These are phyloP conservation scores for Epinephelus malabaricus DNA, from an alignment of 2,797 vertebrate species.

Conservation along the genomic window DNA sequence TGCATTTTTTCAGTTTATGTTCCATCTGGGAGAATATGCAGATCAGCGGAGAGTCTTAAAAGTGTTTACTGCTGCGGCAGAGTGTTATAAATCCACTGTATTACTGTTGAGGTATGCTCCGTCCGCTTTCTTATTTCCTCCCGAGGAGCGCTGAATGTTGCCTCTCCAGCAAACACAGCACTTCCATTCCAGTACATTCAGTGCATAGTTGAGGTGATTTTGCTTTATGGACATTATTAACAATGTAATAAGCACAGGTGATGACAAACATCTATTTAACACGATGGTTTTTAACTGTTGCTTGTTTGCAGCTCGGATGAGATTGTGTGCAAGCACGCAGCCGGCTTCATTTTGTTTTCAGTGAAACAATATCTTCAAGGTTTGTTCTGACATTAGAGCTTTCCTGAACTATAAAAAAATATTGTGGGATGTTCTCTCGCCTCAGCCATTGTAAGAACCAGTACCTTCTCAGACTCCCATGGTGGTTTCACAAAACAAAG, in stretches of 20 bases:
- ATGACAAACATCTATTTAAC: constrained; percentile 13
- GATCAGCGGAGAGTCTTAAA: constrained; percentile 53
- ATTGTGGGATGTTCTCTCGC: background rate
- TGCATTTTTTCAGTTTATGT: constrained; percentile 60
- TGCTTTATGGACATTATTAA: constrained; percentile 20
- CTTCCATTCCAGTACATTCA: constrained; percentile 24
- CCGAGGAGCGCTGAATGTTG: constrained; percentile 22
- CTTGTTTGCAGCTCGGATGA: constrained; percentile 25
- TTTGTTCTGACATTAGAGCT: constrained; percentile 17
- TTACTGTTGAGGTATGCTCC: constrained; percentile 23
- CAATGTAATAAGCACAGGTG: constrained; percentile 10
- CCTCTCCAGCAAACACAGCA: constrained; percentile 20
- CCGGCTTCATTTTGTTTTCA: too few species aligned
- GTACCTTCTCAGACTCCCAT: constrained; percentile 7
- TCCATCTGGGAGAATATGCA: constrained; percentile 49
- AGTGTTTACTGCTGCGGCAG: constrained; percentile 41
- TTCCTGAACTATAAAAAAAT: background rate
- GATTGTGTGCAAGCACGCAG: constrained; percentile 8
- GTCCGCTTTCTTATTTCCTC: constrained; percentile 40
- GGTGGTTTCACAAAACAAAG: constrained; percentile 86
- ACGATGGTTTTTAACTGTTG: constrained; percentile 19
- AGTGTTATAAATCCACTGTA: constrained; percentile 53
- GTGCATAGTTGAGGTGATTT: constrained; percentile 1
- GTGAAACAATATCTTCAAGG: background rate
- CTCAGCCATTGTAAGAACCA: background rate